Evolutionary conservation across 2,113 vertebrate genomes (phyloP).

Genomic region (Daboia siamensis): DNA sequence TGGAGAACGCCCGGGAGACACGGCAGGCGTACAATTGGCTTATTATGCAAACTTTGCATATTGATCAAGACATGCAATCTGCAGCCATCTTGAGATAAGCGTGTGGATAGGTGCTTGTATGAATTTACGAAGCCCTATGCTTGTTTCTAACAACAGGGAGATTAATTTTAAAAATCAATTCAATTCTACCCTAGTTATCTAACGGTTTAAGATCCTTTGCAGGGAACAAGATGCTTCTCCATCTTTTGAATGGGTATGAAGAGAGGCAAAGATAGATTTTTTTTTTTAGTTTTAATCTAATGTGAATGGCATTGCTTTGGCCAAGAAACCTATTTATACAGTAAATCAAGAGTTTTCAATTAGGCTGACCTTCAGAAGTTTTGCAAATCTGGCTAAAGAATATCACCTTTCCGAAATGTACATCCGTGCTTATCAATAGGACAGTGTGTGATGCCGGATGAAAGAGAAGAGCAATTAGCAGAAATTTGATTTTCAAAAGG

Average conservation of each 20-base stretch:
- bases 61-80: neutral
- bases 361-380: slow-evolving; percentile 37
- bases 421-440: neutral
- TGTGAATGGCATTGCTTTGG: slow-evolving; percentile 22
- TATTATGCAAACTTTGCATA: neutral
- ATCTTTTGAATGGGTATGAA: slow-evolving; percentile 25
- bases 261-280: neutral
- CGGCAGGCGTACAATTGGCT: slow-evolving; percentile 6
- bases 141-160: neutral
- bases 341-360: slow-evolving; percentile 12
- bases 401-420: neutral
- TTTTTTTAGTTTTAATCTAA: slow-evolving; percentile 31
- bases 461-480: neutral
- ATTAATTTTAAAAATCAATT: neutral
- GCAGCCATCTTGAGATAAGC: neutral
- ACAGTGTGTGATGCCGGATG: neutral
- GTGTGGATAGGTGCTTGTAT: neutral
- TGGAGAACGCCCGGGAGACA: neutral
- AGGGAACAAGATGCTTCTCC: slow-evolving; percentile 28
- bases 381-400: neutral
- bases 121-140: neutral
- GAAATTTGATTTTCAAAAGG: neutral
- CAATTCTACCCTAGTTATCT: neutral
- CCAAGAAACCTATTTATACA: slow-evolving; percentile 40
- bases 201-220: neutral